Evolutionary conservation across 2,888 invertebrate species (phyloP).

Genomic region (Cephus nigrinus): DNA sequence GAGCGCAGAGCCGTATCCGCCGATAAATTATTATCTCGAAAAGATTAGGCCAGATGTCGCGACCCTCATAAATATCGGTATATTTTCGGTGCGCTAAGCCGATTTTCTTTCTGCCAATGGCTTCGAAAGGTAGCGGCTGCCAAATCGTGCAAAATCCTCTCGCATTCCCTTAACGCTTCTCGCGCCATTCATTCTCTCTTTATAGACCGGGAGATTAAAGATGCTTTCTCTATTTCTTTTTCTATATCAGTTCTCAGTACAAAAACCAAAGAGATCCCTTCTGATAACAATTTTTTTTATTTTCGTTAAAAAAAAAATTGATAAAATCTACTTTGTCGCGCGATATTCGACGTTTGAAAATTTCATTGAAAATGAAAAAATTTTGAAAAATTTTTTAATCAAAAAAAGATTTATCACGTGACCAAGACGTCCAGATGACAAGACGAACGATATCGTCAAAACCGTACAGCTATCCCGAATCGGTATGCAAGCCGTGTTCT

Average conservation of each 20-base stretch:
- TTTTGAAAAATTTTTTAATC: not conserved
- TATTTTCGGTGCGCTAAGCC: slow-evolving; percentile 63
- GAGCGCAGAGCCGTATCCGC: slow-evolving; percentile 39
- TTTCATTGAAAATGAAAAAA: not conserved
- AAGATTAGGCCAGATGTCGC: slow-evolving; percentile 64
- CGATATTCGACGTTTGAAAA: not conserved
- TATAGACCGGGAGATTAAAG: slow-evolving; percentile 63
- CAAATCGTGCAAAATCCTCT: slow-evolving; percentile 51
- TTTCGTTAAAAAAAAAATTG: too few species aligned
- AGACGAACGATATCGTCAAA: slow-evolving; percentile 16
- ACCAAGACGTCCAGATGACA: not conserved
- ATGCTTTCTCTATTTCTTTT: slow-evolving; percentile 45
- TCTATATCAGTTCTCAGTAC: not conserved
- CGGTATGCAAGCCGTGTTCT: slow-evolving; percentile 54
- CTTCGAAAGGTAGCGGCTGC: slow-evolving; percentile 59
- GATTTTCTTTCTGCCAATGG: slow-evolving; percentile 63
- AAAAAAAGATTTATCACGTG: not conserved
- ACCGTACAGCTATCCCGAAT: slow-evolving; percentile 43
- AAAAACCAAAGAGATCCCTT: not conserved
- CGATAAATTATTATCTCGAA: slow-evolving; percentile 65
- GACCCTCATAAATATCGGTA: slow-evolving; percentile 66
- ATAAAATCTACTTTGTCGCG: not conserved
- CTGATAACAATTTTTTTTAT: not conserved
- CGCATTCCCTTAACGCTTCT: slow-evolving; percentile 37
- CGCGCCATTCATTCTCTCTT: slow-evolving; percentile 33